A percentile compares a stretch with the other conserved stretches of the same genome.
These are phyloP conservation scores for Larimichthys polyactis DNA, from an alignment of 2,113 vertebrate species.

Conservation along the genomic window DNA sequence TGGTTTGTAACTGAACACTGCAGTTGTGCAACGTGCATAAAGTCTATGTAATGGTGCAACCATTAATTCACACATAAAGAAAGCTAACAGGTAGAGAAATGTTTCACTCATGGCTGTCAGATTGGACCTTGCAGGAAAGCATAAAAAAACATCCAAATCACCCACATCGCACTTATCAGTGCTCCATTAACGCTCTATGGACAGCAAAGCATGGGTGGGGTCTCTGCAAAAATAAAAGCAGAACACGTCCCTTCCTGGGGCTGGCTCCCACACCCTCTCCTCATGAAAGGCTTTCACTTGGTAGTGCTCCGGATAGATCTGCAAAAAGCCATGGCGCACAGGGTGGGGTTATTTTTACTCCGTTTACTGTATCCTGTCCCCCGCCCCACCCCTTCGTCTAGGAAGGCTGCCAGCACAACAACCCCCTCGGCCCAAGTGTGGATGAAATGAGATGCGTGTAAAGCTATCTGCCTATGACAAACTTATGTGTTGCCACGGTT, in stretches of 20 bases:
- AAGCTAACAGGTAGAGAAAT: not conserved
- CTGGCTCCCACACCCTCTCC: constrained; percentile 40
- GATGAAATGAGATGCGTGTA: constrained; percentile 73
- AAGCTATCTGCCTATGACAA: constrained; percentile 51
- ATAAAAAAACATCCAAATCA: constrained; percentile 11
- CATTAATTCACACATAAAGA: not conserved
- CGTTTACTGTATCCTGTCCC: constrained; percentile 81
- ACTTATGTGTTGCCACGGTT: constrained; percentile 20
- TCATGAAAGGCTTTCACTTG: constrained; percentile 57
- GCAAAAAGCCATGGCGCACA: constrained; percentile 48
- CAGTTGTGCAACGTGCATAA: not conserved
- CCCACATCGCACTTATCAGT: constrained; percentile 3
- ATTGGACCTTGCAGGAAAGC: constrained; percentile 23
- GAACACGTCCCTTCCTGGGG: constrained; percentile 55
- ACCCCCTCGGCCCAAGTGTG: constrained; percentile 50
- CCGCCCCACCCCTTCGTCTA: constrained; percentile 30
- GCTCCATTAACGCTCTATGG: constrained; percentile 60
- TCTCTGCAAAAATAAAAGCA: constrained; percentile 56
- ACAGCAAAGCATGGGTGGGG: constrained; percentile 51
- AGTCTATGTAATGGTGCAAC: not conserved
- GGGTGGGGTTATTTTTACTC: constrained; percentile 84
- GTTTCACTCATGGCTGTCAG: not conserved
- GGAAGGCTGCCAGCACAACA: constrained; percentile 64
- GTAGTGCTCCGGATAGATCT: constrained; percentile 42
- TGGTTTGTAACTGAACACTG: not conserved